These are phyloP conservation scores for Petaurus breviceps DNA, from an alignment of 2,113 vertebrate genomes.

Conservation along the genomic window DNA sequence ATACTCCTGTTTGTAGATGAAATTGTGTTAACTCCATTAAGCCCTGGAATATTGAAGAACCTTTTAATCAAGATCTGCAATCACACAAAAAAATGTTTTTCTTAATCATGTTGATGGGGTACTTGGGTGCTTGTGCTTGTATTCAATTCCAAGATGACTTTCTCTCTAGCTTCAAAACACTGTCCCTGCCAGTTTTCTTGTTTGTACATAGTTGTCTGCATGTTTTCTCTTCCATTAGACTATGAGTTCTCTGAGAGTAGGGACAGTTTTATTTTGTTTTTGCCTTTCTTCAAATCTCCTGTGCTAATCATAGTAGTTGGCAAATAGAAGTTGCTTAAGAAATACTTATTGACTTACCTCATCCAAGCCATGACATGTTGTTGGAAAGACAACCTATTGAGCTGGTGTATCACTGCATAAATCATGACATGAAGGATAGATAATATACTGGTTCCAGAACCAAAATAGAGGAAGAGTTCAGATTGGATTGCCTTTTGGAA, in stretches of 20 bases:
- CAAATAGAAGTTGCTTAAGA: neutral
- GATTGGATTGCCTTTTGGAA: neutral
- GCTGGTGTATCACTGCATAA: neutral
- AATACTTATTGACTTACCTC: neutral
- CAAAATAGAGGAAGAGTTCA: neutral
- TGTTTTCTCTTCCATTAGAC: neutral
- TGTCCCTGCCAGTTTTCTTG: no score
- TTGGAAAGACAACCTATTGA: neutral
- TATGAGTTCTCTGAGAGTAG: neutral
- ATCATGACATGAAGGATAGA: neutral
- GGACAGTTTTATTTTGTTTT: neutral
- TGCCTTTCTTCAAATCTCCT: neutral
- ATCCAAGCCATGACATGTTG: neutral
- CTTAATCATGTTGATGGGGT: no score
- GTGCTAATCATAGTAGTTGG: neutral
- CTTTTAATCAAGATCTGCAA: neutral
- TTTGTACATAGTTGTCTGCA: neutral
- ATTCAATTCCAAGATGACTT: no score
- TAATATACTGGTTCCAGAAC: neutral
- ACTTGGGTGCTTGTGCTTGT: no score
- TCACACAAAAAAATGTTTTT: neutral
- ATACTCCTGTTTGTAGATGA: neutral
- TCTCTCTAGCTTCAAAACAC: no score
- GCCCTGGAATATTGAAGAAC: neutral
- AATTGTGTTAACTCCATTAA: neutral